phyloP scores from a whole-genome alignment of 2,797 vertebrate species.

The Melopsittacus undulatus region DNA sequence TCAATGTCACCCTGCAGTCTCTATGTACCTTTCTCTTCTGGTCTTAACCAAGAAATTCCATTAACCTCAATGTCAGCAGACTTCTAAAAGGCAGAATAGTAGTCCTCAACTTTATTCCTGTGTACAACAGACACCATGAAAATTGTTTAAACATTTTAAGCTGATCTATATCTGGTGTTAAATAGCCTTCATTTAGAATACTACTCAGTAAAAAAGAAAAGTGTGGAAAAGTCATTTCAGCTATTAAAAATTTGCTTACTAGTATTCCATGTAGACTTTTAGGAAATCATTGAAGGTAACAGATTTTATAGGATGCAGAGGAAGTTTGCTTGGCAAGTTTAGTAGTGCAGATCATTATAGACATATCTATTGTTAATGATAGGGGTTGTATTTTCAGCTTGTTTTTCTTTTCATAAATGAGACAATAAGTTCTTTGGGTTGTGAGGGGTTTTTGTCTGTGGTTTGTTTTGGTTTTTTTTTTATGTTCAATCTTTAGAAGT shows the following conservation, averaged over 20 bases:
- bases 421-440: neutral
- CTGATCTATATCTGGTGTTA: neutral
- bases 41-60: neutral
- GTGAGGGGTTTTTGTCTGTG: neutral
- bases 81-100: neutral
- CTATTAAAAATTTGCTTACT: neutral
- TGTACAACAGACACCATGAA: neutral
- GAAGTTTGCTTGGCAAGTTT: neutral
- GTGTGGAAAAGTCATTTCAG: neutral
- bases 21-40: neutral
- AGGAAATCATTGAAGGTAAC: neutral
- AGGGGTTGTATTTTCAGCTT: neutral
- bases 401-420: neutral
- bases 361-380: neutral
- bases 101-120: neutral
- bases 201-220: neutral
- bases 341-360: neutral
- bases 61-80: neutral
- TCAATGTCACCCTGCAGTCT: neutral
- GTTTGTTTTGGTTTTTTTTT: neutral
- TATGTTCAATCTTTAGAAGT: neutral
- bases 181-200: neutral
- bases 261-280: neutral
- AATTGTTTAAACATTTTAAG: neutral
- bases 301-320: neutral